These are phyloP conservation scores for Parapsyche elsis DNA, from an alignment of 1,140 invertebrate genomes.

Conservation along the genomic window DNA sequence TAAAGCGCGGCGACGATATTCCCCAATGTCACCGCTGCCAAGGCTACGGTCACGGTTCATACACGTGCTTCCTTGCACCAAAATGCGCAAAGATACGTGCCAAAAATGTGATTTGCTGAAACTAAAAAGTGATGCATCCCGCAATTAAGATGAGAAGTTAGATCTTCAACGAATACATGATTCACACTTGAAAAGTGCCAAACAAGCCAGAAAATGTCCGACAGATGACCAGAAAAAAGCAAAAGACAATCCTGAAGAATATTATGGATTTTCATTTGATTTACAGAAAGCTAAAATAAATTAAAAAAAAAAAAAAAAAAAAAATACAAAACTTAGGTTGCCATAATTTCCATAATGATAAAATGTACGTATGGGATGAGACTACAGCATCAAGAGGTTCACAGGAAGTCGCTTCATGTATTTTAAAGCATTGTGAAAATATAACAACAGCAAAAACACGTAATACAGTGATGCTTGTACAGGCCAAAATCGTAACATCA, in stretches of 20 bases:
- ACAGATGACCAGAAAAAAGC: constrained; percentile 34
- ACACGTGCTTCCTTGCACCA: no score
- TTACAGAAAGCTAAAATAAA: constrained; percentile 39
- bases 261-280: constrained; percentile 43
- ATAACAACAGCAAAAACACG: constrained; percentile 25
- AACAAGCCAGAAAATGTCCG: constrained; percentile 39
- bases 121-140: no score
- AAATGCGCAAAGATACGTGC: constrained; percentile 17
- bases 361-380: no score
- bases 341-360: no score
- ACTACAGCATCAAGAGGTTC: no score
- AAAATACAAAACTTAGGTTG: no score
- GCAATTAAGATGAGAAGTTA: background rate
- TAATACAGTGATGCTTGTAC: constrained; percentile 33
- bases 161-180: constrained; percentile 13
- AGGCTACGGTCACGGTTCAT: no score
- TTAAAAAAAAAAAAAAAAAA: no score
- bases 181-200: constrained; percentile 22
- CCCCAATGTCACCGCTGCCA: no score
- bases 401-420: constrained; percentile 39
- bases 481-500: constrained; percentile 44
- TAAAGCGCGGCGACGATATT: no score
- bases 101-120: constrained; percentile 20
- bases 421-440: constrained; percentile 35
- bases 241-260: constrained; percentile 40